These are phyloP conservation scores for Ips nitidus DNA, from an alignment of 1,140 invertebrate species.

Conservation along the genomic window DNA sequence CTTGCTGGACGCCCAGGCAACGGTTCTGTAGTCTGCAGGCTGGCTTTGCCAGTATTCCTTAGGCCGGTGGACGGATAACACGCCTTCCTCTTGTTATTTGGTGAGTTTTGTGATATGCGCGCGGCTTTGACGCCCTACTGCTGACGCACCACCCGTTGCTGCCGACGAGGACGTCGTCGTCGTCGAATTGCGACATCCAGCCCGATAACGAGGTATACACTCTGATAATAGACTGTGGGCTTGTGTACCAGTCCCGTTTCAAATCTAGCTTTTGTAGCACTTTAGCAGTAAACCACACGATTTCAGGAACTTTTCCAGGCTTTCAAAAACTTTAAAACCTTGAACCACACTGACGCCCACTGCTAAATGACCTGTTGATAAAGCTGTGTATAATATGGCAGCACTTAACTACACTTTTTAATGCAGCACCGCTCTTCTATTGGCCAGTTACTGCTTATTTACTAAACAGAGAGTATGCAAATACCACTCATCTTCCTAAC, in stretches of 20 bases:
- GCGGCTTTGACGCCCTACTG: slow-evolving; percentile 27
- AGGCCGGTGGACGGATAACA: slow-evolving; percentile 29
- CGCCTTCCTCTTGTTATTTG: slow-evolving; percentile 29
- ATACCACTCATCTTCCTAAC: too few species aligned
- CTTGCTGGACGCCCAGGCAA: slow-evolving; percentile 27
- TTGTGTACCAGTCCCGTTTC: slow-evolving; percentile 8
- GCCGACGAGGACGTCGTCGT: slow-evolving; percentile 18
- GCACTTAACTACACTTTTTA: too few species aligned
- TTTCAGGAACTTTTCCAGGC: too few species aligned
- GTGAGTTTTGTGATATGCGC: slow-evolving; percentile 16
- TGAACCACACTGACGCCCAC: too few species aligned
- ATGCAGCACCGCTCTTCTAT: too few species aligned
- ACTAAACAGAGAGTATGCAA: too few species aligned
- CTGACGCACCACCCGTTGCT: slow-evolving; percentile 28
- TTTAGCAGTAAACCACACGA: too few species aligned
- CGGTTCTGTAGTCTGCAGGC: slow-evolving; percentile 27
- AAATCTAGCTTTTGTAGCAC: background rate
- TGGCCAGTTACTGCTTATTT: too few species aligned
- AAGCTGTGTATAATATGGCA: too few species aligned
- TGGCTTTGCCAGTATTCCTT: slow-evolving; percentile 32
- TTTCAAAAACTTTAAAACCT: too few species aligned
- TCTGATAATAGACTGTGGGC: slow-evolving; percentile 7
- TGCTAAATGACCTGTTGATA: too few species aligned
- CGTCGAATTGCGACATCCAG: slow-evolving; percentile 11
- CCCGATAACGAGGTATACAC: slow-evolving; percentile 20